Evolutionary conservation across 2,888 invertebrate species (phyloP).

Genomic region (Lepetodrilus schrolli): DNA sequence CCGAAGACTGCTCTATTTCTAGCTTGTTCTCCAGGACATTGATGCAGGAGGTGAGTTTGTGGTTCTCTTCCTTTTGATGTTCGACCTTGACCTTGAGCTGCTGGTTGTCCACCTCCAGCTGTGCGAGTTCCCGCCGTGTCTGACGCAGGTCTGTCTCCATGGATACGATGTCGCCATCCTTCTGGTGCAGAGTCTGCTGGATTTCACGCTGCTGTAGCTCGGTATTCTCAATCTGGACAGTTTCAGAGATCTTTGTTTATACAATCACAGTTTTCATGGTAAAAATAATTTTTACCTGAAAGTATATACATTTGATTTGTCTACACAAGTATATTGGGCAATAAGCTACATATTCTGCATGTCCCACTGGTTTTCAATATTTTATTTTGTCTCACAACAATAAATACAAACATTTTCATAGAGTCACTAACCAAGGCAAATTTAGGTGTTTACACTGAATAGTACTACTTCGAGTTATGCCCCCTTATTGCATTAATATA

Average conservation of each 20-base stretch:
- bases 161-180: slow-evolving; percentile 51
- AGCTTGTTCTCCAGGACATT: slow-evolving; percentile 54
- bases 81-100: slow-evolving; percentile 53
- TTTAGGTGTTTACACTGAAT: too few relatives aligned
- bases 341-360: too few relatives aligned
- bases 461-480: too few relatives aligned
- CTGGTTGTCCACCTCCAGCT: slow-evolving; percentile 52
- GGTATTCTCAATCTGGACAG: slow-evolving; percentile 56
- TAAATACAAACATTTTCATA: too few relatives aligned
- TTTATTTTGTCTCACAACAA: too few relatives aligned
- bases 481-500: too few relatives aligned
- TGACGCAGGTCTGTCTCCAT: slow-evolving; percentile 54
- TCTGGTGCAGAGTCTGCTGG: slow-evolving; percentile 50
- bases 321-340: too few relatives aligned
- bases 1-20: slow-evolving; percentile 52
- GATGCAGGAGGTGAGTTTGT: slow-evolving; percentile 52
- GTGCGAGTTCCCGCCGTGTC: slow-evolving; percentile 40
- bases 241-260: neutral
- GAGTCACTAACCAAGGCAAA: too few relatives aligned
- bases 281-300: neutral
- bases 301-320: too few relatives aligned
- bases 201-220: slow-evolving; percentile 48
- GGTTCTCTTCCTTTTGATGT: slow-evolving; percentile 54
- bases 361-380: too few relatives aligned
- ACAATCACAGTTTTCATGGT: neutral